Base-by-base conservation (phyloP, 2,888 invertebrate genomes). In the Cynaeus angustus region DNA sequence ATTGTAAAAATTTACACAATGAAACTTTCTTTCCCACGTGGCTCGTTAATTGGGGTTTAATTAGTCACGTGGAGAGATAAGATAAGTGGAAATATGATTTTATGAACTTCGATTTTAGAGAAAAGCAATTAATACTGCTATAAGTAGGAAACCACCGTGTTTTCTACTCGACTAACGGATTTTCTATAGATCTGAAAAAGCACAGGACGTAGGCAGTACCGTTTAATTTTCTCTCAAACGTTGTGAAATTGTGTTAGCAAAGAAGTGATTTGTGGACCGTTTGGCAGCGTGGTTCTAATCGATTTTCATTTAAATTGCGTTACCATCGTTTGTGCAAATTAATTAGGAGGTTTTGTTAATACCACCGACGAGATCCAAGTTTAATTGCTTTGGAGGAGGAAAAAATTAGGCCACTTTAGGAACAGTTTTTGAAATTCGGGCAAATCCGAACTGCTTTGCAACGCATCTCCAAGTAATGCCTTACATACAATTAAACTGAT, bases 251-350 rank as follows among this genome's bases (percentile, higher is more conserved):
- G 33, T 9, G 2, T n/a, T 33, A 21, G 7, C 37, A 37, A 37
- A n/a, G 37, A 8, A 37, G 37, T 37, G 37, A 37, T 37, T 37
- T n/a, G n/a, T 37, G 37, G 37, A n/a, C 37, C 9, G n/a, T 37
- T 37, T 37, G 37, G 37, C 37, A n/a, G 37, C 37, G 7, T 37
- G 8, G 37, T 37, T 37, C 9, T 8, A n/a, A 37, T n/a, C 8
- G n/a, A n/a, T 37, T 37, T n/a, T n/a, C 3, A 37, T 37, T 37
- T 37, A 8, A 37, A 37, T 37, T 37, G 37, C 21, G 21, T 21
- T 21, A 21, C 21, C 2, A 21, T 21, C 21, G 21, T 21, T 21
- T 21, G 21, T 21, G 21, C 4, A 21, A 21, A 21, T 21, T 21
- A 21, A 21, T 21, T 21, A 3, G 21, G 21, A 21, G 21, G 21